Base-by-base conservation (phyloP, 1,140 invertebrate genomes). In the Stenopsyche tienmushanensis region DNA sequence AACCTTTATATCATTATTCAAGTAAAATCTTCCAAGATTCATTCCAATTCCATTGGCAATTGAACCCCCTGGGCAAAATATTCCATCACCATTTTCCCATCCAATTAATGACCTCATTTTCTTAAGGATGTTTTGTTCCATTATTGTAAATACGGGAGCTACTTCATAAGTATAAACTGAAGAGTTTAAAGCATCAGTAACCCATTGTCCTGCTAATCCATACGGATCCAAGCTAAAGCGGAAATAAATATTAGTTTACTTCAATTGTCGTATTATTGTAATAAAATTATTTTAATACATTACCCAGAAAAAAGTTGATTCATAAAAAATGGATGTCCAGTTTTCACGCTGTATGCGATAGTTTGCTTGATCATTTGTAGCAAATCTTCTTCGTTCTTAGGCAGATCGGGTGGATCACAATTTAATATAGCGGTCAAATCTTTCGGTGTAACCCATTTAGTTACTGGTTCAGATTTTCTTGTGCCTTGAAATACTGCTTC, bases 31-130 rank as follows among this genome's bases (percentile, higher is more conserved):
- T 1, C 96, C 96, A 62, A 93, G 85, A 73, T 92, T 91, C 59
- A 98, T 93, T 15, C 91, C 95, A 75, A 98, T 98, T 62, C 95
- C 89, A 76, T 98, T 98, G 1, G 95, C 90, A 65, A 98, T 90
- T 0, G 94, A 96, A 0, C 96, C 96, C 25, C 96, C 96, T 13
- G 96, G 96, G 73, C 91, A 92, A 77, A 98, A 97, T 47, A 98
- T 93, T 0, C 93, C 96, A 77, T 94, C 92, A 0, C 85, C 85
- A 8, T 90, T 88, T 0, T 88, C 90, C n/a, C 85, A 98, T 0
- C 96, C 96, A 41, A 98, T 85, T 15, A 93, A 85, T 17, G 80
- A 78, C 29, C 92, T 83, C 94, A 98, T 97, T 72, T 92, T 88
- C 1, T 77, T 72, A 18, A 95, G 76, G 0, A 94, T 86, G 13